Conservation (phyloP, 2,888 invertebrate genomes). For the Cosmia trapezina region DNA sequence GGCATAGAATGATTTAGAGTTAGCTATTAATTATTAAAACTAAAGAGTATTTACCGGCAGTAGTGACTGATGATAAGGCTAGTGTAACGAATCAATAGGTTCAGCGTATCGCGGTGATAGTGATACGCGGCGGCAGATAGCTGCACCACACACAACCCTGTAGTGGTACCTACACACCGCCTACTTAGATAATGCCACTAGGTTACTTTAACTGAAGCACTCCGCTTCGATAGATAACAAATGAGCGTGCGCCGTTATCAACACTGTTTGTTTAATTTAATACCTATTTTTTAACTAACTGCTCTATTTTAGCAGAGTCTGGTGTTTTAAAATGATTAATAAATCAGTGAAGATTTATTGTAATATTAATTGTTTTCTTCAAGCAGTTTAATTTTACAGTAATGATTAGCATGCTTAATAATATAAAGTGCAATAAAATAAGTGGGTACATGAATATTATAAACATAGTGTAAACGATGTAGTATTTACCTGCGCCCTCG, state of each 20-base stretch:
- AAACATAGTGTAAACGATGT: conserved; percentile 36
- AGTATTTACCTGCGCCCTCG: conserved; percentile 86
- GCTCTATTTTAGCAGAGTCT: not conserved
- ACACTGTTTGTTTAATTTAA: conserved; percentile 14
- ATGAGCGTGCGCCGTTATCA: conserved; percentile 23
- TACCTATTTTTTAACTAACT: conserved; percentile 1
- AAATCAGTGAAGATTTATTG: conserved; percentile 2
- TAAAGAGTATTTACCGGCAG: not conserved
- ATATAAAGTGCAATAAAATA: not conserved
- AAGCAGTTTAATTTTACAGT: not conserved
- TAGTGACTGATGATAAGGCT: conserved; percentile 17
- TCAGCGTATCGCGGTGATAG: conserved; percentile 41
- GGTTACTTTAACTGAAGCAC: conserved; percentile 36
- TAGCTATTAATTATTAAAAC: not conserved
- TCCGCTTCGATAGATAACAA: conserved; percentile 33
- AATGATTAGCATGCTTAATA: not conserved
- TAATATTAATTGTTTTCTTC: too few relatives aligned
- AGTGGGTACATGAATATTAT: not conserved
- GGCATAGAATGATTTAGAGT: not conserved
- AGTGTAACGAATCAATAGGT: conserved; percentile 44
- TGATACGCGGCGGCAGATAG: conserved; percentile 15
- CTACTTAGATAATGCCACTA: conserved; percentile 41
- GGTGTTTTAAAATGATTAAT: not conserved
- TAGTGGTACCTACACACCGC: not conserved
- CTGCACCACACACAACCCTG: not conserved